Evolutionary conservation across 2,888 invertebrate genomes (phyloP).

Genomic region (Epistrophe grossulariae): DNA sequence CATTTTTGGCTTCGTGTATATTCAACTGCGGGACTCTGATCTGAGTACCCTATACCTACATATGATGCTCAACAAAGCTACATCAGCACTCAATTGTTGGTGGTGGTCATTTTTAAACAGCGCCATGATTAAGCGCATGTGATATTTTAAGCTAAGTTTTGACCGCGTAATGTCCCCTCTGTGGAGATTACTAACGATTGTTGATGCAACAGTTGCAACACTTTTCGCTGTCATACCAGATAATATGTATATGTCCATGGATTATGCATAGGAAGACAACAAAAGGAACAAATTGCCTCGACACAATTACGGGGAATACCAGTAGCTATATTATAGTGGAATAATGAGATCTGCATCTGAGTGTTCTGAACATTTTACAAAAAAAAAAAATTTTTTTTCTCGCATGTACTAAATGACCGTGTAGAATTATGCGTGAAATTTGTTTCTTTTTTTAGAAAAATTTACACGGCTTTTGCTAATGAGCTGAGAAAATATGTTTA

Average conservation of each 20-base stretch:
- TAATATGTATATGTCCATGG: not conserved
- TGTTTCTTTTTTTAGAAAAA: not conserved
- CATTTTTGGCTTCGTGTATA: slow-evolving; percentile 41
- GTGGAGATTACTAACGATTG: slow-evolving; percentile 27
- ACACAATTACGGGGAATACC: slow-evolving; percentile 64
- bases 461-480: not conserved
- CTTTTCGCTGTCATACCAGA: not conserved
- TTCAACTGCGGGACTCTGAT: not conserved
- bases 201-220: slow-evolving; percentile 37
- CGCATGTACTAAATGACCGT: not conserved
- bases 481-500: slow-evolving; percentile 11
- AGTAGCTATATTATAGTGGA: slow-evolving; percentile 45
- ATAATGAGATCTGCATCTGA: slow-evolving; percentile 47
- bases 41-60: not conserved
- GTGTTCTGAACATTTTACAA: not conserved
- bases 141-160: slow-evolving; percentile 69
- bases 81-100: not conserved
- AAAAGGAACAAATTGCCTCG: slow-evolving; percentile 38
- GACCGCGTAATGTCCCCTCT: slow-evolving; percentile 39
- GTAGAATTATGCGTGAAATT: slow-evolving; percentile 12
- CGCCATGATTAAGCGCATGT: slow-evolving; percentile 67
- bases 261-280: slow-evolving; percentile 24
- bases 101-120: slow-evolving; percentile 58
- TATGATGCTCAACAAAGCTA: not conserved
- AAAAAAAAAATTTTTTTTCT: slow-evolving; percentile 5